These are phyloP conservation scores for Hypolimnas misippus DNA, from an alignment of 2,888 invertebrate species.

Conservation along the genomic window DNA sequence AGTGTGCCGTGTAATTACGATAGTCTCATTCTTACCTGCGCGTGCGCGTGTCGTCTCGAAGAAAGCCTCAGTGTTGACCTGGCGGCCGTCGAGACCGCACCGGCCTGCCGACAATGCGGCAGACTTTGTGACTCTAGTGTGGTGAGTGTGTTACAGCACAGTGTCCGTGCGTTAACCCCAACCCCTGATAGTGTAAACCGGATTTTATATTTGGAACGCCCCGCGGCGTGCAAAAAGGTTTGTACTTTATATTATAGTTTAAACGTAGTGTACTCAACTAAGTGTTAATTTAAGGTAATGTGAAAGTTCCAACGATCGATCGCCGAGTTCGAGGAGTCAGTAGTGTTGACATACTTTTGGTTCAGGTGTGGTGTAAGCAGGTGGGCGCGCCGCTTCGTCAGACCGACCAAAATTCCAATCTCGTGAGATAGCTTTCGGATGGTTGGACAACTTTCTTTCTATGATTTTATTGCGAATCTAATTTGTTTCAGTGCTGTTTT, in stretches of 20 bases:
- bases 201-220: slow-evolving; percentile 74
- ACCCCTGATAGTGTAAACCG: slow-evolving; percentile 81
- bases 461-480: slow-evolving; percentile 47
- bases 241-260: slow-evolving; percentile 53
- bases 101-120: slow-evolving; percentile 77
- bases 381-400: slow-evolving; percentile 75
- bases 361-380: slow-evolving; percentile 78
- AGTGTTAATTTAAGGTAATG: slow-evolving; percentile 80
- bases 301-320: slow-evolving; percentile 80
- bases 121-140: slow-evolving; percentile 75
- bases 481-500: background rate
- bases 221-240: slow-evolving; percentile 74
- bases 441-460: slow-evolving; percentile 75
- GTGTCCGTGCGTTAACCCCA: slow-evolving; percentile 80
- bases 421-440: slow-evolving; percentile 73
- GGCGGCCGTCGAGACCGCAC: slow-evolving; percentile 79
- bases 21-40: slow-evolving; percentile 76
- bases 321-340: slow-evolving; percentile 74
- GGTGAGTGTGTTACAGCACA: slow-evolving; percentile 76
- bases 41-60: slow-evolving; percentile 66
- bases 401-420: slow-evolving; percentile 76
- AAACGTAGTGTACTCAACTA: slow-evolving; percentile 53
- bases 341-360: slow-evolving; percentile 80
- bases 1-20: slow-evolving; percentile 59
- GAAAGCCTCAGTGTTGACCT: slow-evolving; percentile 77